Evolutionary conservation across 2,888 invertebrate genomes (phyloP), one percentile per base, ranked within the genome.

Genomic region (Limnephilus auricula): DNA sequence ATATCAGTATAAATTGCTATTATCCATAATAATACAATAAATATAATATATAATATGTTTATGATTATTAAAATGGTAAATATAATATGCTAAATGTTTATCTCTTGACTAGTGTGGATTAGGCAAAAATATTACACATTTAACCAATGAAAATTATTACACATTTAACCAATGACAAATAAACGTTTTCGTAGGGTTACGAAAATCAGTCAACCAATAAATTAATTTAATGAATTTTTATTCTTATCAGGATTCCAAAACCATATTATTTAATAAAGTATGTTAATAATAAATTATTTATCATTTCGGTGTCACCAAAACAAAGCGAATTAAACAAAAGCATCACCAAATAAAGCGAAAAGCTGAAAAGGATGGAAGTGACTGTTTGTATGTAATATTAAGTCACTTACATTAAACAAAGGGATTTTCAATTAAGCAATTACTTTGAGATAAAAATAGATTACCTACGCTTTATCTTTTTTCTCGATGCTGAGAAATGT

Each of bases 101-200:
- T 65, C 79, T 78, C 37, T 32, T 88, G 87, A 88, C 87, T 88
- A 88, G 87, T 87, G 87, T 79, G 87, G 40, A 88, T 88, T 88
- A 88, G 87, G 87, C 87, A 79, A 88, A n/a, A 78, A 88, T 79
- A 88, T 78, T 88, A 88, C 78, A 79, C 78, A 50, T 82, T 82
- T 82, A 82, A 82, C 34, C n/a, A 50, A 85, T 85, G 85, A 85
- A 88, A n/a, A 78, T 79, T 79, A 88, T 78, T 88, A 88, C 78
- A 79, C 78, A 50, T 82, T 82, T 82, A 82, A 82, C 34, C n/a
- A 50, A 85, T 85, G 85, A 85, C 85, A 45, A 85, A 40, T 34
- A 85, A 85, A 37, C 30, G 30, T 40, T 40, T 50, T 86, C 18
- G n/a, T 32, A 86, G 37, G 34, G 34, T 34, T 82, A 82, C 34